A percentile compares a stretch with the other conserved stretches of the same genome.
These are phyloP conservation scores for Falcaria lacertinaria DNA, from an alignment of 2,888 invertebrate species.

Conservation along the genomic window DNA sequence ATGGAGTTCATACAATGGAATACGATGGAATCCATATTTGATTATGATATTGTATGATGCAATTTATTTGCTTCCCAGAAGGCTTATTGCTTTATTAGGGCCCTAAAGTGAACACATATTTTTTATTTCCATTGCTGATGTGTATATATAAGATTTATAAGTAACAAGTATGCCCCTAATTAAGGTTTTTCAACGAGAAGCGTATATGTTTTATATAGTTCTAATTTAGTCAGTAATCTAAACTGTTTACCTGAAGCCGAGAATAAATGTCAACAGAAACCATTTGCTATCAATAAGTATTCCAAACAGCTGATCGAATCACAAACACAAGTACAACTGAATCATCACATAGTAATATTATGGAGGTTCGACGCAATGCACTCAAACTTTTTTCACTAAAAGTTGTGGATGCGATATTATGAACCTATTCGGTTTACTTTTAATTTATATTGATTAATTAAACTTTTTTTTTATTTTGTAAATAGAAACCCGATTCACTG, in stretches of 20 bases:
- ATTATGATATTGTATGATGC: no score
- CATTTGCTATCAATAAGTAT: conserved; percentile 33
- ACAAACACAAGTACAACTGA: conserved; percentile 38
- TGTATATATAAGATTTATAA: no score
- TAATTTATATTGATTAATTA: background rate
- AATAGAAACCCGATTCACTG: conserved; percentile 32
- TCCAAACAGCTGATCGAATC: conserved; percentile 51
- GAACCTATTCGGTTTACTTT: conserved; percentile 1
- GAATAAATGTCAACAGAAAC: conserved; percentile 32
- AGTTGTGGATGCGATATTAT: conserved; percentile 46
- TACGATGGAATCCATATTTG: no score
- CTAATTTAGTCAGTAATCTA: no score
- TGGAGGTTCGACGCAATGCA: conserved; percentile 31
- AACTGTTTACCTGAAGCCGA: conserved; percentile 3
- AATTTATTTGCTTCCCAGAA: no score
- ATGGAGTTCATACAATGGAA: no score
- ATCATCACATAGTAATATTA: conserved; percentile 29
- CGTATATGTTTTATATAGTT: no score
- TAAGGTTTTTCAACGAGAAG: no score
- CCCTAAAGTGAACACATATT: no score
- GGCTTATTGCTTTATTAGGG: no score
- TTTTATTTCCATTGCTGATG: no score
- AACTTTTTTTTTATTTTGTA: conserved; percentile 25
- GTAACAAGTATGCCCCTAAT: no score
- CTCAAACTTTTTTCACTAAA: conserved; percentile 52